These are phyloP conservation scores for Acrossocheilus wenchowensis DNA, from an alignment of 2,797 vertebrate species.

Conservation along the genomic window DNA sequence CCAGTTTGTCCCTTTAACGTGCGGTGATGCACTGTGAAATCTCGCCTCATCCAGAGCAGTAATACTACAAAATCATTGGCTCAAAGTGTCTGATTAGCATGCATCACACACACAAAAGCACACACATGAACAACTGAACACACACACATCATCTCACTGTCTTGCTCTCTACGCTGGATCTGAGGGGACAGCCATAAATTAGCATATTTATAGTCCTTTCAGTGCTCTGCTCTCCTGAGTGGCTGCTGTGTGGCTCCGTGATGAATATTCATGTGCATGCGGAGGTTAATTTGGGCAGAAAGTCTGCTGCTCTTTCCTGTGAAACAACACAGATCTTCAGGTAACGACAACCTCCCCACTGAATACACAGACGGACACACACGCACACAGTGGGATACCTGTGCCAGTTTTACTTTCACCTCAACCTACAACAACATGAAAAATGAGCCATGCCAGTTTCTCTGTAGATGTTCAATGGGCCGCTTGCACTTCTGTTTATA, in stretches of 20 bases:
- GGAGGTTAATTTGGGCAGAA: slow-evolving; percentile 67
- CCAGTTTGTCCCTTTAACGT: not conserved
- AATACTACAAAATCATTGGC: slow-evolving; percentile 69
- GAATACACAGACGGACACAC: slow-evolving; percentile 33
- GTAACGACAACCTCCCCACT: slow-evolving; percentile 60
- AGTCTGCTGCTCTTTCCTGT: slow-evolving; percentile 66
- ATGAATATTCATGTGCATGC: slow-evolving; percentile 64
- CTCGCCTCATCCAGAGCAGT: not conserved
- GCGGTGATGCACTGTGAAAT: not conserved
- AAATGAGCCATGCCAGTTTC: slow-evolving; percentile 1
- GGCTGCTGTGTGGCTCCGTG: slow-evolving; percentile 41
- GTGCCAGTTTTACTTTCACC: slow-evolving; percentile 33
- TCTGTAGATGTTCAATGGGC: slow-evolving; percentile 12
- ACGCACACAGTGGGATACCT: not conserved
- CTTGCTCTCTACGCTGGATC: slow-evolving; percentile 35
- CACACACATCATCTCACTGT: not conserved
- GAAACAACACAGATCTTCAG: slow-evolving; percentile 61
- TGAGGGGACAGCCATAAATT: slow-evolving; percentile 39
- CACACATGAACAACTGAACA: not conserved
- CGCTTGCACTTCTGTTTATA: not conserved
- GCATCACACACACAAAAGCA: slow-evolving; percentile 3
- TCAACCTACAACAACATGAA: slow-evolving; percentile 32
- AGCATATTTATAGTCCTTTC: slow-evolving; percentile 55
- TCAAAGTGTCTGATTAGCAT: not conserved
- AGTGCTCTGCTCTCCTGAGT: slow-evolving; percentile 50